These are phyloP conservation scores for Hymenochirus boettgeri DNA, from an alignment of 2,113 vertebrate species.

Conservation along the genomic window DNA sequence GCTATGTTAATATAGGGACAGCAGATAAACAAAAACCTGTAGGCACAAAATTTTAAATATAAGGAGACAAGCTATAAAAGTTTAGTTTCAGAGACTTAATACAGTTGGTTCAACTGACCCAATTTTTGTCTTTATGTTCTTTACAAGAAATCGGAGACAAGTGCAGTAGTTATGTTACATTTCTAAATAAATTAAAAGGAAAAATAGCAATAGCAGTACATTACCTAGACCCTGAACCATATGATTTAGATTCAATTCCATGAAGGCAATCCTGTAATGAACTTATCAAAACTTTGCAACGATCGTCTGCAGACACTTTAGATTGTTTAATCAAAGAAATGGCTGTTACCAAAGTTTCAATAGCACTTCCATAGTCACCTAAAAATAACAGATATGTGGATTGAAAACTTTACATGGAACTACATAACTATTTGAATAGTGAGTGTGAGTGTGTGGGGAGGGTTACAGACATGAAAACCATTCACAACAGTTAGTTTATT, in stretches of 20 bases:
- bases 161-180: no score
- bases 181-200: no score
- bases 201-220: constrained; percentile 38
- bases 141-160: no score
- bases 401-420: background rate
- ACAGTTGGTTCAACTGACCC: background rate
- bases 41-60: no score
- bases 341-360: constrained; percentile 96
- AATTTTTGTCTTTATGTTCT: no score
- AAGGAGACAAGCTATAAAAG: no score
- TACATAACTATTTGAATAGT: no score
- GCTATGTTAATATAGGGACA: no score
- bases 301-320: constrained; percentile 96
- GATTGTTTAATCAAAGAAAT: constrained; percentile 99
- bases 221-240: constrained; percentile 93
- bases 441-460: no score
- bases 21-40: no score
- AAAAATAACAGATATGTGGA: constrained; percentile 13
- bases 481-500: no score
- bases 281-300: constrained; percentile 98
- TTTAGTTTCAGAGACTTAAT: background rate
- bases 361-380: constrained; percentile 98
- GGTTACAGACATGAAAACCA: no score
- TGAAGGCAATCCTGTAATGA: constrained; percentile 97
- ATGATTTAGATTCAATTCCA: constrained; percentile 97